phyloP scores from a whole-genome alignment of 2,113 vertebrate genomes.

The Barnardius zonarius region DNA sequence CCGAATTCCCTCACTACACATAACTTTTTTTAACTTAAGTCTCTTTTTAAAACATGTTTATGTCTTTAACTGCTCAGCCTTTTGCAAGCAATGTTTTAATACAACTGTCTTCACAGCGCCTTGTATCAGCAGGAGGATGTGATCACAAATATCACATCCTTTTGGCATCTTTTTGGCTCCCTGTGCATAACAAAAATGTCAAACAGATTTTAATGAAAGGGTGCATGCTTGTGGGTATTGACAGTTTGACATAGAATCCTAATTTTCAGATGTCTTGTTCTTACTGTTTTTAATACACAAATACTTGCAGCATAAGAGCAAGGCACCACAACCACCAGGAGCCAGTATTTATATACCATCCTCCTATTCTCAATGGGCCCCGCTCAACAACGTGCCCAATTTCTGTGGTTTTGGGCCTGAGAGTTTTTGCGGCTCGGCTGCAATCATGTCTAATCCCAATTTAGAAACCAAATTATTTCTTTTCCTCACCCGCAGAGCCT shows the following conservation, averaged over 20 bases:
- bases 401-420: slow-evolving; percentile 15
- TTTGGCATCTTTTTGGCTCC: slow-evolving; percentile 76
- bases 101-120: slow-evolving; percentile 58
- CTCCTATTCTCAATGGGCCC: neutral
- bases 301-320: slow-evolving; percentile 32
- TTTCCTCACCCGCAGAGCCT: neutral
- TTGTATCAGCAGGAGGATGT: slow-evolving; percentile 72
- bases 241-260: slow-evolving; percentile 73
- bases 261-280: slow-evolving; percentile 77
- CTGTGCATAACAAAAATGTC: slow-evolving; percentile 79
- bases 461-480: slow-evolving; percentile 50
- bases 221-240: slow-evolving; percentile 75
- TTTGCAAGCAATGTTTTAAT: slow-evolving; percentile 54
- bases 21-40: slow-evolving; percentile 2
- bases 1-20: neutral
- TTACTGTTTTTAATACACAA: slow-evolving; percentile 66
- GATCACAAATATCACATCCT: slow-evolving; percentile 77
- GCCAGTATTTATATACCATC: neutral
- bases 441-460: neutral
- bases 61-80: slow-evolving; percentile 36
- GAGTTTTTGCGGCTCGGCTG: neutral
- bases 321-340: neutral
- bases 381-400: neutral
- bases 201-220: slow-evolving; percentile 80
- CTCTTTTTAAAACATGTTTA: neutral